phyloP scores from a whole-genome alignment of 2,797 vertebrate genomes.

The Urosaurus nigricauda region DNA sequence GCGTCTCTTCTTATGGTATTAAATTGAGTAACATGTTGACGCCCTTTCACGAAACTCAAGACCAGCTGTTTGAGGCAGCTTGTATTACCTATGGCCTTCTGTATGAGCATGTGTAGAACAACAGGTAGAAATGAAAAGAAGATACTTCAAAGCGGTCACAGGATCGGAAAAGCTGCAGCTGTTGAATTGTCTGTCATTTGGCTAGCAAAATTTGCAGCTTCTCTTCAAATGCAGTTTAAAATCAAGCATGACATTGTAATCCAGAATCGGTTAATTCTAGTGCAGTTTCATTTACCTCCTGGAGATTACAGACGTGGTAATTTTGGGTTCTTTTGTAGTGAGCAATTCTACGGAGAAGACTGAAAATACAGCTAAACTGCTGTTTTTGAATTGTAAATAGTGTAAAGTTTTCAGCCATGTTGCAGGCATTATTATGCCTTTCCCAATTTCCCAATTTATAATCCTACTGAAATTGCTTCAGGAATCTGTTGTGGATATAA shows the following conservation, averaged over 20 bases:
- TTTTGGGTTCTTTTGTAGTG: neutral
- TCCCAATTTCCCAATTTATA: too few species aligned
- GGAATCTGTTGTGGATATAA: neutral
- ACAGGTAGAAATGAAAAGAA: neutral
- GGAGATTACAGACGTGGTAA: neutral
- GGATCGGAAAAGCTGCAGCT: neutral
- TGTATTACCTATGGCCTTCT: neutral
- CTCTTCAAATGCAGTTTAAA: neutral
- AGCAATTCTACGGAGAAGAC: neutral
- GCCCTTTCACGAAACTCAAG: neutral
- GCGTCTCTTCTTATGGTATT: neutral
- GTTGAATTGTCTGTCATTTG: neutral
- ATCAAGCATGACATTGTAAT: neutral
- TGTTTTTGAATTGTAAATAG: neutral
- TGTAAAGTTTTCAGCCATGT: neutral
- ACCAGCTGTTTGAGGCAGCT: neutral
- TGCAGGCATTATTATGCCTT: too few species aligned
- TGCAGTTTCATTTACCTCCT: neutral
- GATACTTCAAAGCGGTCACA: neutral
- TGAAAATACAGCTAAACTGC: neutral
- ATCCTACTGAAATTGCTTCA: neutral
- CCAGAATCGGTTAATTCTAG: neutral
- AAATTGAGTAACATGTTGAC: neutral
- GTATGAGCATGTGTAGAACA: too few species aligned
- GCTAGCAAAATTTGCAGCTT: neutral